Percentiles rank a stretch among this genome's conserved stretches.
phyloP scores from a whole-genome alignment of 2,113 vertebrate species.

The Plecotus auritus region DNA sequence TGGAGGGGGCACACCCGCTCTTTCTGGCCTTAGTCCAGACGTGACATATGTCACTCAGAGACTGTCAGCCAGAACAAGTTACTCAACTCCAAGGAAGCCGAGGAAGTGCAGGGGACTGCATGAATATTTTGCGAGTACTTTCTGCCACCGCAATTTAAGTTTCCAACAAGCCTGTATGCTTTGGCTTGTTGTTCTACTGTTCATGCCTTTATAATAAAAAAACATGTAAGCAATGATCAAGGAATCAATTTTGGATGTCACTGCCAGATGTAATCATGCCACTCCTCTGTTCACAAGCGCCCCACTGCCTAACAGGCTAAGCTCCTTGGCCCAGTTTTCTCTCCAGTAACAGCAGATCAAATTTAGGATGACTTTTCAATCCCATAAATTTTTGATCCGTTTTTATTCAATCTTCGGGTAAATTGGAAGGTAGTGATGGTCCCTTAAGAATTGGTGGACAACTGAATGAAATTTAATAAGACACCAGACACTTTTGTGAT shows the following conservation, averaged over 20 bases:
- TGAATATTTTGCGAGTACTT: neutral
- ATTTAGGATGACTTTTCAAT: constrained; percentile 82
- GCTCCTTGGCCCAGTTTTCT: constrained; percentile 47
- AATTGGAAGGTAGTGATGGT: constrained; percentile 77
- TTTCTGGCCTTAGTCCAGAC: neutral
- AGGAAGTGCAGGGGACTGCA: neutral
- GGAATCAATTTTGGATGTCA: constrained; percentile 48
- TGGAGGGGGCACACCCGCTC: neutral
- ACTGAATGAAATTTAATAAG: constrained; percentile 83
- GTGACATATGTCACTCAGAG: neutral
- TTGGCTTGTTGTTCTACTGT: neutral
- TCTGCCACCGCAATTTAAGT: neutral
- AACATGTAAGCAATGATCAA: constrained; percentile 45
- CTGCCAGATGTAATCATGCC: constrained; percentile 46
- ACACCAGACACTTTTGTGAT: constrained; percentile 78
- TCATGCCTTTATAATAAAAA: constrained; percentile 38
- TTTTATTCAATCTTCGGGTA: constrained; percentile 84
- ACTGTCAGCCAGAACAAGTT: neutral
- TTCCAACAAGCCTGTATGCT: neutral
- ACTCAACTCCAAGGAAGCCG: neutral
- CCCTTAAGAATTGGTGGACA: constrained; percentile 78
- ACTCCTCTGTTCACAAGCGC: neutral
- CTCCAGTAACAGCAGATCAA: constrained; percentile 43
- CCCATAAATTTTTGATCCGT: constrained; percentile 83
- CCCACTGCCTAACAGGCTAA: constrained; percentile 28